Base-by-base conservation (phyloP, 2,888 invertebrate genomes). In the Leucophora obtusa region DNA sequence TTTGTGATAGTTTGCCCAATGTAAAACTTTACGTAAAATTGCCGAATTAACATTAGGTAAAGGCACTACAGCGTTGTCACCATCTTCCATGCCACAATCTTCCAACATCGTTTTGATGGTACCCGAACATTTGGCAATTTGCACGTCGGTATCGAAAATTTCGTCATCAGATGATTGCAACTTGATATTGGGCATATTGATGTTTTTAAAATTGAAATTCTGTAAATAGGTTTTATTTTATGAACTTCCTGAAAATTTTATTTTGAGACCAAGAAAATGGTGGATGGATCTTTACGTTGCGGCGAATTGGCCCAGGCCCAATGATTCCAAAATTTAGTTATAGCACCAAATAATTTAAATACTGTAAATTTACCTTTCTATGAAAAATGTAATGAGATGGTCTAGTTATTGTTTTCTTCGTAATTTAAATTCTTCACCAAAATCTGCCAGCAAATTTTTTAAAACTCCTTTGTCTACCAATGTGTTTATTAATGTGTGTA, bases 21-120 rank as follows among this genome's bases (percentile, higher is more conserved):
- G 96, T 82, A 97, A 94, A 0, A 96, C 98, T 91, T 99, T 99
- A 85, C 96, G 96, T 51, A 99, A 91, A 86, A 99, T 99, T 33
- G 98, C 96, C 0, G 98, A 97, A 89, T 97, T 98, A 0, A 99
- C 99, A 89, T 99, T 99, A 0, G 98, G 98, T 69, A 99, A 91
- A 0, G 99, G 99, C 0, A 99, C 97, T 4, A 97, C 94, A 90
- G 98, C 98, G 87, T 98, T 98, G 84, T 97, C 97, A 76, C 97
- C 96, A 68, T 89, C 96, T 86, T 97, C 97, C 94, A 96, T 95
- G 14, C 96, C 96, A 79, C 96, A 92, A 91, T 97, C 96, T 91
- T 98, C 98, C 85, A 99, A 92, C 97, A 99, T 99, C 4, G 98
- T 99, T 91, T 98, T 98, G 84, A 99, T 98, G 0, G 98, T 99